Base-by-base conservation (phyloP, 2,888 invertebrate genomes). In the Chaetogeoica ovagalla region DNA sequence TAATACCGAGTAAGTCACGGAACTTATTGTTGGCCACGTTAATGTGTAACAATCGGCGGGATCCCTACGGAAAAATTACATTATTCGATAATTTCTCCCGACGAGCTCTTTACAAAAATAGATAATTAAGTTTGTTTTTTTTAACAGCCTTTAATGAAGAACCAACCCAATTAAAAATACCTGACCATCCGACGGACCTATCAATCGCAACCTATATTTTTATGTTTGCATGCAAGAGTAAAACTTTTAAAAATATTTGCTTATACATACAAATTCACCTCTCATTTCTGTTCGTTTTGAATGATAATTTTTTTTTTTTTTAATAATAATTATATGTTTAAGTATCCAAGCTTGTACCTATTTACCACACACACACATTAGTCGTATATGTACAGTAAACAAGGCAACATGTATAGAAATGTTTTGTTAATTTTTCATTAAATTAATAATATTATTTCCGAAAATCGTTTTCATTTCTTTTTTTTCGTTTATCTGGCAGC, bases 211-310 rank as follows among this genome's bases (percentile, higher is more conserved):
- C 69, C 69, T 71, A 71, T 52, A 69, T 52, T 19, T 70, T 71
- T 71, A 55, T 79, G 55, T 79, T 79, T 79, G 79, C 79, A 79
- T 79, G 79, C 70, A 79, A 79, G 79, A 79, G 79, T 79, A 79
- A 79, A 79, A 79, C 71, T 60, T 71, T 79, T 79, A 71, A 71
- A 65, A 55, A 79, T 79, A 79, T 79, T 79, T 79, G 71, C 79
- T 79, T 79, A 71, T 63, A 79, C 79, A 79, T 79, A 79, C 71
- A 79, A 79, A 70, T 79, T 79, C 79, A 79, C 79, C 79, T 79
- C 79, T 79, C 79, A 63, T 71, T 71, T 71, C 79, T 79, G 79
- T 79, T 79, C 55, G 79, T 79, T 71, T 79, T 70, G 21, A 21
- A 70, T 52, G 2, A 63, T 43, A 79, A 55, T 65, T 37, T 62